Conservation (phyloP, 2,797 vertebrate species). For the Pantherophis vulpinus region DNA sequence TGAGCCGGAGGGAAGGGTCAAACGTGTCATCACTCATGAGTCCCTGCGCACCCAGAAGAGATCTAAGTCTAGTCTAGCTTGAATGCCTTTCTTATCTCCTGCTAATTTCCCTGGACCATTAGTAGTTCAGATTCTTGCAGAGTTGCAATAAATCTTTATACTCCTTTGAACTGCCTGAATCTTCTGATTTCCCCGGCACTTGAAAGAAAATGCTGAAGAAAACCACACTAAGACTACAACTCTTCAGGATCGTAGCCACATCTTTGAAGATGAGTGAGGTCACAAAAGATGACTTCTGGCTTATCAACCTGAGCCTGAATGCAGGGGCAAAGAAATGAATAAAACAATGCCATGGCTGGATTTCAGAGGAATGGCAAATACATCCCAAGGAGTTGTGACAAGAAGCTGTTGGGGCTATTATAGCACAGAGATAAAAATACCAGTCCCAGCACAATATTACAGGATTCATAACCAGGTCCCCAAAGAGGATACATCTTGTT, state of each 20-base stretch:
- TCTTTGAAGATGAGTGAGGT: neutral
- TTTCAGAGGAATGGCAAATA: neutral
- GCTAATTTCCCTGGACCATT: neutral
- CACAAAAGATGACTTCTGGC: neutral
- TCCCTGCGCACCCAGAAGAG: neutral
- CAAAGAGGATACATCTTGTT: neutral
- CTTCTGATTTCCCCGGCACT: neutral
- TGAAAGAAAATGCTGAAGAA: neutral
- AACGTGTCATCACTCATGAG: neutral
- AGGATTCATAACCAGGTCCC: slow-evolving; percentile 15
- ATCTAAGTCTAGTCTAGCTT: neutral
- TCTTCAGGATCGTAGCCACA: neutral
- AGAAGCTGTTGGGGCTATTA: neutral
- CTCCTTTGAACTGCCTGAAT: neutral
- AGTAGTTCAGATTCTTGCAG: neutral
- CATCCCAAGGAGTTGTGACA: neutral
- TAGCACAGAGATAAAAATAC: too few species aligned
- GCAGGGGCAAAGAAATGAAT: neutral
- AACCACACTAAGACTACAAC: neutral
- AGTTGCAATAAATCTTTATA: neutral
- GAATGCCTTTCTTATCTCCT: neutral
- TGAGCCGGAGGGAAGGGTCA: neutral
- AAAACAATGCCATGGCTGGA: neutral
- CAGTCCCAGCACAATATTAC: slow-evolving; percentile 12
- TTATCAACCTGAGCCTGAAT: neutral